Evolutionary conservation across 1,140 invertebrate species (phyloP).

Genomic region (Drosophila jambulina): DNA sequence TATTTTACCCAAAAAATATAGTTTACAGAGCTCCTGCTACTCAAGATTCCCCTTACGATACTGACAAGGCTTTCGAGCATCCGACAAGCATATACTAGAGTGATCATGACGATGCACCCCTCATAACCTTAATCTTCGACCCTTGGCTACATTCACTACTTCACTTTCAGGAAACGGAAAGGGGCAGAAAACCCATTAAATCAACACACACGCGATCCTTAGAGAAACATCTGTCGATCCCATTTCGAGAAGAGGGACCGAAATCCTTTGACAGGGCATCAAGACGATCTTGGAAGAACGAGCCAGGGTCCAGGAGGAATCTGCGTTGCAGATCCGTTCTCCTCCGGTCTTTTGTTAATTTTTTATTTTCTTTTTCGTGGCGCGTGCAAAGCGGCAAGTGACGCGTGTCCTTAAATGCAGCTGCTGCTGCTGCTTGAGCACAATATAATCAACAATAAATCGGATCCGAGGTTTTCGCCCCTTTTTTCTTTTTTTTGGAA

Average conservation of each 20-base stretch:
- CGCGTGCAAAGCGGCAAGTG: conserved; percentile 56
- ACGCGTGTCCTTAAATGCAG: conserved; percentile 66
- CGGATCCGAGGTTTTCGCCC: conserved; percentile 49
- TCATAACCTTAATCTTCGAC: not conserved
- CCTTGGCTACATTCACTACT: not conserved
- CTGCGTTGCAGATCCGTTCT: conserved; percentile 36
- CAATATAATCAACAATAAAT: conserved; percentile 52
- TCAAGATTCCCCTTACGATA: too few relatives aligned
- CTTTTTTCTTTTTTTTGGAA: conserved; percentile 23
- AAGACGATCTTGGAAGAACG: conserved; percentile 4
- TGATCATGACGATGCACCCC: conserved; percentile 1
- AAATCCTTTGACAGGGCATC: conserved; percentile 5
- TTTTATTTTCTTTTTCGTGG: conserved; percentile 10
- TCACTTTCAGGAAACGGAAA: conserved; percentile 34
- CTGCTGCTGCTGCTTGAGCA: conserved; percentile 25
- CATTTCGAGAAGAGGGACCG: conserved; percentile 19
- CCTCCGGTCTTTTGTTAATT: not conserved
- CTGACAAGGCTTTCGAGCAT: not conserved
- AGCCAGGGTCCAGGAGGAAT: conserved; percentile 45
- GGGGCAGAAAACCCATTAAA: conserved; percentile 29
- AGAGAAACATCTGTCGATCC: conserved; percentile 58
- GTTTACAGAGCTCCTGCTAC: too few relatives aligned
- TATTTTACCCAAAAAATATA: not conserved
- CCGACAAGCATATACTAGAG: not conserved
- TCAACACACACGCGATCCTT: conserved; percentile 64